These are phyloP conservation scores for Zootoca vivipara DNA, from an alignment of 2,113 vertebrate genomes.

Conservation along the genomic window DNA sequence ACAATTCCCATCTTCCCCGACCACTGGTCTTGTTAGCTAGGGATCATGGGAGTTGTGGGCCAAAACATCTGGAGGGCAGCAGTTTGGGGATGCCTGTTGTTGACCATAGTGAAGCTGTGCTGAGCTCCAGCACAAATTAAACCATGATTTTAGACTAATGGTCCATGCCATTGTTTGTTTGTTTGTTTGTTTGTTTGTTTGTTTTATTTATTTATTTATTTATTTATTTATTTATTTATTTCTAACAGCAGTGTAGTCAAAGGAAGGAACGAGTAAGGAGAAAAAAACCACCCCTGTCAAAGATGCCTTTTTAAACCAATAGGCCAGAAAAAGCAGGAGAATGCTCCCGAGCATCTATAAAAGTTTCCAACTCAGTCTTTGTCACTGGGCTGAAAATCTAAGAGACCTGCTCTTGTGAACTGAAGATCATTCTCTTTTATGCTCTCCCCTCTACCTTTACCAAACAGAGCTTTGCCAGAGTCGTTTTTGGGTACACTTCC, in stretches of 20 bases:
- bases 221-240: too few species aligned
- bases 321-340: too few species aligned
- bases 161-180: background rate
- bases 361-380: background rate
- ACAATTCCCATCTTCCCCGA: too few species aligned
- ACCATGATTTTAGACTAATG: background rate
- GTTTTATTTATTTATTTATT: too few species aligned
- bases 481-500: background rate
- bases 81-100: too few species aligned
- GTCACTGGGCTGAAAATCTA: background rate
- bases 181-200: too few species aligned
- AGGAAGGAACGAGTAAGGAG: background rate
- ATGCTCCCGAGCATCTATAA: background rate
- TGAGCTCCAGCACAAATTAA: background rate
- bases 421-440: background rate
- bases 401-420: background rate
- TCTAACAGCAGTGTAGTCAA: background rate
- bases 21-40: too few species aligned
- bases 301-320: background rate
- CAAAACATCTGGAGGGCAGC: too few species aligned
- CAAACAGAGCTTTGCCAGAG: background rate
- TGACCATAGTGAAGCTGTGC: background rate
- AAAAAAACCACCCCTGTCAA: background rate
- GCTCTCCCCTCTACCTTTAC: background rate
- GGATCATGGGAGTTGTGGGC: too few species aligned